Evolutionary conservation across 2,888 invertebrate genomes (phyloP), one percentile per base, ranked within the genome.

Genomic region (Stictocephala bisonia): DNA sequence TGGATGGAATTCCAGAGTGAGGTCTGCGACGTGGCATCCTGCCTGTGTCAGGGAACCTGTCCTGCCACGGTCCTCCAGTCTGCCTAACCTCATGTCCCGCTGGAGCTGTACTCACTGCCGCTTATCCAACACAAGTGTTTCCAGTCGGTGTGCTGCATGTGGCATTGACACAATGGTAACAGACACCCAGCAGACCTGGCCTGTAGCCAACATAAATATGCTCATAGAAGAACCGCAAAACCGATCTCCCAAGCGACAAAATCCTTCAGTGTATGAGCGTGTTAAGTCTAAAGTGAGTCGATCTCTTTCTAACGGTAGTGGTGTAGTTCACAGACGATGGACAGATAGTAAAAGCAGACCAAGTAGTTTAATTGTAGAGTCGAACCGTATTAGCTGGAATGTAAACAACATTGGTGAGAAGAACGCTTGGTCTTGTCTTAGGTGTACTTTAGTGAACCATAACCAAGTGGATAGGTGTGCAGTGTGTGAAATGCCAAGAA

Each of bases 381-480:
- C 72, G 20, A 73, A 71, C 60, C 51, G 82, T 76, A 80, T 82
- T 75, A 84, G 83, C 83, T 81, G 78, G 76, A 85, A 86, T 78
- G 83, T 84, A 20, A 74, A 74, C 70, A 84, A 83, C 72, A 84
- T 84, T 74, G 83, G 84, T 71, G 84, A 85, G n/a, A 84, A 84
- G 81, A 84, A 84, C 75, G 83, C 83, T 18, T 85, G 85, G 85
- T 82, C 83, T 56, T 85, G 85, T 75, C 83, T 83, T 76, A 81
- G 82, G 80, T 94, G 94, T 82, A 94, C 94, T 0, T 84, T 93
- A 35, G 88, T 92, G 78, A 94, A 94, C 84, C 86, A 89, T 67
- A 87, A 88, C 0, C 87, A 88, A 27, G 86, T 88, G 75, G 87
- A 88, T 4, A 87, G 90, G 74, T 94, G 94, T 83, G 91, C 91